A percentile compares a stretch with the other conserved stretches of the same genome.
Conservation (phyloP, 2,888 invertebrate species). For the Diarsia dahlii region DNA sequence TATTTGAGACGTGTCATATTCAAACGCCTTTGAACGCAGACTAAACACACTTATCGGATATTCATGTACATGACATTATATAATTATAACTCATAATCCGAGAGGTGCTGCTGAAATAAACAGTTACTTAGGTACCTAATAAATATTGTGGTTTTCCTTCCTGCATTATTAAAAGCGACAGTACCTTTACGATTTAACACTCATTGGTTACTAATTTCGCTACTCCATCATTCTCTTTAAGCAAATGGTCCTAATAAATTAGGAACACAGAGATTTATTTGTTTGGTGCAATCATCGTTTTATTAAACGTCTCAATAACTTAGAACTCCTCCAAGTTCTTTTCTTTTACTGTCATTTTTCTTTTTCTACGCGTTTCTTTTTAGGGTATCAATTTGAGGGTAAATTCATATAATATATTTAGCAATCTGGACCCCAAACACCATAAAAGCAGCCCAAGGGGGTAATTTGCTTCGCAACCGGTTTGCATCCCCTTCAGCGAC, state of each 20-base stretch:
- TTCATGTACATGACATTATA: neutral
- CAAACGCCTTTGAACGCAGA: slow-evolving; percentile 31
- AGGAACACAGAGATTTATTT: neutral
- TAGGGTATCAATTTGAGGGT: slow-evolving; percentile 34
- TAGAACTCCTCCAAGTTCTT: neutral
- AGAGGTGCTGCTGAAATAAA: slow-evolving; percentile 9
- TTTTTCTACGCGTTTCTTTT: slow-evolving; percentile 7
- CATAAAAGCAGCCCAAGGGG: slow-evolving; percentile 50
- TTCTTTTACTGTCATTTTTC: neutral
- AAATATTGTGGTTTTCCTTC: slow-evolving; percentile 46
- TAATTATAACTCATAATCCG: slow-evolving; percentile 4
- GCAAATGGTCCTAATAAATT: neutral
- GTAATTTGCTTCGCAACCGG: slow-evolving; percentile 42
- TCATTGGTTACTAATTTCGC: neutral
- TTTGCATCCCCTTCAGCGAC: slow-evolving; percentile 49
- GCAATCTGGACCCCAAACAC: slow-evolving; percentile 49
- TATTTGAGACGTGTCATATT: slow-evolving; percentile 28
- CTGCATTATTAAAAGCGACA: neutral
- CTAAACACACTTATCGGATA: slow-evolving; percentile 38
- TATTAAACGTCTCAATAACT: neutral
- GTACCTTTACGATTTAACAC: neutral
- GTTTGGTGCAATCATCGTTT: neutral
- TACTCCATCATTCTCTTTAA: neutral
- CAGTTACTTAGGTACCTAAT: neutral
- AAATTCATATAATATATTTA: slow-evolving; percentile 46